Conservation (phyloP, 2,113 vertebrate genomes). For the Forbesichthys agassizii region DNA sequence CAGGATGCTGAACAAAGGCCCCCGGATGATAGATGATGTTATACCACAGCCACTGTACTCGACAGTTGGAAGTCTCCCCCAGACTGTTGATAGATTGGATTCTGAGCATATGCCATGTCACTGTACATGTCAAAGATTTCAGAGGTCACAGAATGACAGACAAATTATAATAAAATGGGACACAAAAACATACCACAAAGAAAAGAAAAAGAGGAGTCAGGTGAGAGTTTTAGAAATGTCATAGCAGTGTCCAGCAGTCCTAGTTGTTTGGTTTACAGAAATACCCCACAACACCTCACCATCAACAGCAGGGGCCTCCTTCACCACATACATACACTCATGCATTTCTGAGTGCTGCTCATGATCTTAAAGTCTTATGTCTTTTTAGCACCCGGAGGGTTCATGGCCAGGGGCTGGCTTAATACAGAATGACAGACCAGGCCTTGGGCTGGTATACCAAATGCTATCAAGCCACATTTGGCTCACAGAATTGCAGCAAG, state of each 20-base stretch:
- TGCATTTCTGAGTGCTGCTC: constrained; percentile 28
- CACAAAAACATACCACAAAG: not conserved
- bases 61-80: constrained; percentile 42
- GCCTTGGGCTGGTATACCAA: constrained; percentile 57
- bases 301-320: constrained; percentile 1
- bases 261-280: constrained; percentile 20
- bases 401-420: constrained; percentile 50
- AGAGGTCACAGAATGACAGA: constrained; percentile 1
- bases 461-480: constrained; percentile 59
- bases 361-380: constrained; percentile 42
- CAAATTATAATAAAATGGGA: constrained; percentile 12
- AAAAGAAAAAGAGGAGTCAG: not conserved
- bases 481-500: constrained; percentile 32
- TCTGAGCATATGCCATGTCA: constrained; percentile 47
- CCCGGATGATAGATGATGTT: constrained; percentile 72
- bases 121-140: constrained; percentile 37
- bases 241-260: constrained; percentile 3
- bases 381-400: constrained; percentile 46
- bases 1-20: constrained; percentile 66
- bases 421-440: constrained; percentile 60
- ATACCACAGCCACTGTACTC: constrained; percentile 58
- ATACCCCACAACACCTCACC: constrained; percentile 15
- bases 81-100: constrained; percentile 65
- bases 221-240: constrained; percentile 1
- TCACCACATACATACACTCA: not conserved